A percentile compares a stretch with the other conserved stretches of the same genome.
Conservation (phyloP, 2,888 invertebrate genomes). For the Nasonovia ribisnigri region DNA sequence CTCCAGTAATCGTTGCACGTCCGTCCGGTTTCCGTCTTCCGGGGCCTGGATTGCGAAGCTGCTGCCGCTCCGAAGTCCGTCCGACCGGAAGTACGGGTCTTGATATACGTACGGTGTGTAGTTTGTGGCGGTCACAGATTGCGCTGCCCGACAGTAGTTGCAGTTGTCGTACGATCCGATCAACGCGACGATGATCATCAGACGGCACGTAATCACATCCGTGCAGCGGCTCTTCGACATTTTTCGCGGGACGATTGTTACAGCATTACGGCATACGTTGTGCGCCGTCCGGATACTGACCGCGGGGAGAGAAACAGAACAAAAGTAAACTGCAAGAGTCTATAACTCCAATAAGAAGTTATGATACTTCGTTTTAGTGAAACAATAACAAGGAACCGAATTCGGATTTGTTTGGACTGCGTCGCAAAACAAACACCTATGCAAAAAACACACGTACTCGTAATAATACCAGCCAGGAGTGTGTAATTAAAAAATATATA, state of each 20-base stretch:
- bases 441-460: conserved; percentile 28
- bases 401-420: conserved; percentile 42
- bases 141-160: not conserved
- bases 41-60: not conserved
- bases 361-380: not conserved
- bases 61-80: not conserved
- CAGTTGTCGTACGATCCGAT: not conserved
- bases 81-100: not conserved
- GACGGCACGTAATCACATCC: not conserved
- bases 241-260: not conserved
- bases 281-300: not conserved
- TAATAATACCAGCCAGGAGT: not conserved
- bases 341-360: not conserved
- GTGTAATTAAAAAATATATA: conserved; percentile 29
- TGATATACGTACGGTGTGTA: not conserved
- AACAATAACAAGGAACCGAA: conserved; percentile 60
- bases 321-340: not conserved
- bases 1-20: not conserved
- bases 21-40: not conserved
- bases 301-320: not conserved
- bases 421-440: conserved; percentile 46
- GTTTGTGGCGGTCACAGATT: not conserved
- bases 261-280: conserved; percentile 3
- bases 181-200: not conserved
- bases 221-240: not conserved